Conservation (phyloP, 2,888 invertebrate species). For the Agapostemon virescens region DNA sequence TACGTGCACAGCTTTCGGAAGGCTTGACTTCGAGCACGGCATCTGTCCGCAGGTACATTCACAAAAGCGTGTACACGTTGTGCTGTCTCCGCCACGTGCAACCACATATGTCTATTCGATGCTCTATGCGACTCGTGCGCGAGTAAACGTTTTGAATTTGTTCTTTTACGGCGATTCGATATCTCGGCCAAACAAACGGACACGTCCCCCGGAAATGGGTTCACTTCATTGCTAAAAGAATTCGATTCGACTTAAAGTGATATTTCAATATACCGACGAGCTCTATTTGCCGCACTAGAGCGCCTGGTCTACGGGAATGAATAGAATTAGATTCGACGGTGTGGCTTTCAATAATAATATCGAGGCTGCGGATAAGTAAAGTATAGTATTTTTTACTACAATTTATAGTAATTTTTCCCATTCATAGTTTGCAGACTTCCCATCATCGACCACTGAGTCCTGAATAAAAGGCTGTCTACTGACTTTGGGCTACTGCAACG, state of each 20-base stretch:
- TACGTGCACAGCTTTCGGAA: slow-evolving; percentile 78
- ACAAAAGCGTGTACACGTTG: slow-evolving; percentile 47
- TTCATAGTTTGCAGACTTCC: too few relatives aligned
- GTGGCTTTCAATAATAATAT: slow-evolving; percentile 32
- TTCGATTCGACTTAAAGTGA: slow-evolving; percentile 61
- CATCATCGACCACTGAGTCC: too few relatives aligned
- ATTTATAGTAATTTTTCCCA: too few relatives aligned
- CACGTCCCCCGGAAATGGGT: slow-evolving; percentile 50
- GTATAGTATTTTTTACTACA: too few relatives aligned
- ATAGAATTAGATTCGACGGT: slow-evolving; percentile 27
- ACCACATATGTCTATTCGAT: slow-evolving; percentile 55
- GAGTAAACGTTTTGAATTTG: slow-evolving; percentile 69
- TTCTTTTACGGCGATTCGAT: slow-evolving; percentile 63
- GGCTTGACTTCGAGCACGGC: slow-evolving; percentile 65
- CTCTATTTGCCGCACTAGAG: slow-evolving; percentile 20
- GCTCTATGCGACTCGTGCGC: slow-evolving; percentile 61
- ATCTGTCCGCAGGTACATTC: slow-evolving; percentile 67
- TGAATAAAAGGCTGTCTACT: too few relatives aligned
- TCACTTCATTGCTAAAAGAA: slow-evolving; percentile 49
- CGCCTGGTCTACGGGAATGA: slow-evolving; percentile 35
- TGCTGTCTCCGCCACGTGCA: slow-evolving; percentile 45
- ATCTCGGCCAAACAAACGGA: slow-evolving; percentile 58
- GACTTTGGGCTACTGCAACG: too few relatives aligned
- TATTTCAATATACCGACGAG: slow-evolving; percentile 57
- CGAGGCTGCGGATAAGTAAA: background rate